Conservation (phyloP, 2,888 invertebrate genomes). For the Acanthosoma haemorrhoidale region DNA sequence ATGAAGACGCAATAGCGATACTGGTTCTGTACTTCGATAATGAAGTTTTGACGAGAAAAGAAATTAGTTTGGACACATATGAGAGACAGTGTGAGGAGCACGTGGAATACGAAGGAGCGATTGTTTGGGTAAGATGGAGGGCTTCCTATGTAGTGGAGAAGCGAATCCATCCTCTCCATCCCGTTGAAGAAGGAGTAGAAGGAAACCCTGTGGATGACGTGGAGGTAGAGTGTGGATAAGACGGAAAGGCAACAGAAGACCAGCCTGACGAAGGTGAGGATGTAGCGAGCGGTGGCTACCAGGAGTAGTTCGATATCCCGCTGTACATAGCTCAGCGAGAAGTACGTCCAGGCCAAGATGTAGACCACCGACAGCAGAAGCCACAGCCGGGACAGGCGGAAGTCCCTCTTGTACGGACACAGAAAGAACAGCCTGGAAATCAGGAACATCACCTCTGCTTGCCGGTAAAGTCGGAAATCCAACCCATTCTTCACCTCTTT, state of each 20-base stretch:
- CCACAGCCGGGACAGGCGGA: not conserved
- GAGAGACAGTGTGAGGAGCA: not conserved
- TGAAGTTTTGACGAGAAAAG: not conserved
- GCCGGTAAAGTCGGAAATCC: not conserved
- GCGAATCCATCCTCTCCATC: not conserved
- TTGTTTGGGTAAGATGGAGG: not conserved
- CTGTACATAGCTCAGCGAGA: not conserved
- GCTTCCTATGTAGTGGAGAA: not conserved
- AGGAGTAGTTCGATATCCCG: not conserved
- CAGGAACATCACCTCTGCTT: not conserved
- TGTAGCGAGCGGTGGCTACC: not conserved
- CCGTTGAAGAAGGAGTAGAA: not conserved
- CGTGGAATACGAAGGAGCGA: not conserved
- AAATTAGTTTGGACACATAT: constrained; percentile 1
- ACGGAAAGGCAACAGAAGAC: not conserved
- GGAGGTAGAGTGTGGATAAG: not conserved
- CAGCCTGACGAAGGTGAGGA: not conserved
- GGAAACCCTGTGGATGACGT: not conserved
- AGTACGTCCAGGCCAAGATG: not conserved
- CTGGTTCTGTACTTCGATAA: not conserved
- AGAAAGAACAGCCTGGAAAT: not conserved
- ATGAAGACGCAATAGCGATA: not conserved
- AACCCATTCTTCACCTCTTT: not conserved
- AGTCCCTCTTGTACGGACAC: not conserved
- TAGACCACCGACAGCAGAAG: not conserved